Conservation (phyloP, 1,140 invertebrate species). For the Euura lappo region DNA sequence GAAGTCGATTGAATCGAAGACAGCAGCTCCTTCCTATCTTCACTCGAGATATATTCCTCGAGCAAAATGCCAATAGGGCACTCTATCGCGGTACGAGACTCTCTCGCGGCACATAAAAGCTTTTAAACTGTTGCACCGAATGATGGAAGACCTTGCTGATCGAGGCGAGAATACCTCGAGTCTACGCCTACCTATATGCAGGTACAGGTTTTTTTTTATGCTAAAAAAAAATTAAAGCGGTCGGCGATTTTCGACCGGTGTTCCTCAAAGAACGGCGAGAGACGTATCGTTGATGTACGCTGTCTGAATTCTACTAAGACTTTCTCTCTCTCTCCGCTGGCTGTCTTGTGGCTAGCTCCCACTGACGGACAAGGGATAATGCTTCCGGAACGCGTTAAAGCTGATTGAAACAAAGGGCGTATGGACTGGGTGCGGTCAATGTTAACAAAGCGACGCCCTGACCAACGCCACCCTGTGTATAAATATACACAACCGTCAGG, state of each 20-base stretch:
- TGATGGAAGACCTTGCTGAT: not conserved
- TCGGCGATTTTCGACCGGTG: too few species aligned
- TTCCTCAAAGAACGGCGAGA: too few species aligned
- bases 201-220: too few species aligned
- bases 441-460: constrained; percentile 37
- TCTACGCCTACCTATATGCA: too few species aligned
- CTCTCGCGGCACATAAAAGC: not conserved
- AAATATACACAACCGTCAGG: not conserved
- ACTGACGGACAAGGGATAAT: constrained; percentile 13
- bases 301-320: too few species aligned
- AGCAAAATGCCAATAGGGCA: not conserved
- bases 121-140: constrained; percentile 4
- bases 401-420: constrained; percentile 31
- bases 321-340: not conserved
- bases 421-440: constrained; percentile 31
- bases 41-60: not conserved
- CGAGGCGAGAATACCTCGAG: too few species aligned
- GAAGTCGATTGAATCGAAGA: not conserved
- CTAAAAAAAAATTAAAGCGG: too few species aligned
- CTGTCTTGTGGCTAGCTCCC: not conserved
- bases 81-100: not conserved
- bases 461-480: not conserved
- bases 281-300: too few species aligned
- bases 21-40: not conserved
- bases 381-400: constrained; percentile 25